A percentile compares a stretch with the other conserved stretches of the same genome.
phyloP scores from a whole-genome alignment of 2,113 vertebrate species.

The Callithrix jacchus region DNA sequence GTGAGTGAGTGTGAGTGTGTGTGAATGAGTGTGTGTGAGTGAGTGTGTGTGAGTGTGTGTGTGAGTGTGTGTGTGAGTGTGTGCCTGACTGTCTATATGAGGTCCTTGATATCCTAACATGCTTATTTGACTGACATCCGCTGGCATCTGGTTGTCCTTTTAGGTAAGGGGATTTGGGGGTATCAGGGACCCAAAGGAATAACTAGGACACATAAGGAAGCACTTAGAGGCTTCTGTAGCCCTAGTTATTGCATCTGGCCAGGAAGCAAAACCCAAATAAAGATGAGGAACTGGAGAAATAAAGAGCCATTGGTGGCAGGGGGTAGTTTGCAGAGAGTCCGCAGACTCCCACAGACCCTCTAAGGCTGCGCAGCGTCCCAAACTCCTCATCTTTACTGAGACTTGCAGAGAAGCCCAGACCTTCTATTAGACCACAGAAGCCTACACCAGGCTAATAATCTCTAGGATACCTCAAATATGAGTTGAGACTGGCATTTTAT shows the following conservation, averaged over 20 bases:
- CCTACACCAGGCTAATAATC: not conserved
- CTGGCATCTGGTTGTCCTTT: not conserved
- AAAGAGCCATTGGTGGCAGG: not conserved
- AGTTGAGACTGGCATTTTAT: not conserved
- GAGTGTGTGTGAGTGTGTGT: not conserved
- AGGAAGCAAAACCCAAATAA: not conserved
- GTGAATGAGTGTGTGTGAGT: no score
- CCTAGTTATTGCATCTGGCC: not conserved
- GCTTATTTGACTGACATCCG: not conserved
- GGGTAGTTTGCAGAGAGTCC: not conserved
- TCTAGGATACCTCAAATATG: not conserved
- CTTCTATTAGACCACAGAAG: not conserved
- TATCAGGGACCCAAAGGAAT: not conserved
- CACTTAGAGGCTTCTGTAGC: not conserved
- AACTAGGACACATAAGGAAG: not conserved
- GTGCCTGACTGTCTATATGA: not conserved
- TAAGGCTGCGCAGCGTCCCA: not conserved
- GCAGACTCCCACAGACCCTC: not conserved
- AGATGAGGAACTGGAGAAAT: not conserved
- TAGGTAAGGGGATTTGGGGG: not conserved
- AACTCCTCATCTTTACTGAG: not conserved
- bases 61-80: not conserved
- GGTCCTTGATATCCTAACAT: not conserved
- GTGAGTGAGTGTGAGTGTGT: not conserved
- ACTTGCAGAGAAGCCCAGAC: not conserved